Percentiles rank a stretch among this genome's conserved stretches.
phyloP scores from a whole-genome alignment of 2,797 vertebrate species.

The Thalassophryne amazonica region DNA sequence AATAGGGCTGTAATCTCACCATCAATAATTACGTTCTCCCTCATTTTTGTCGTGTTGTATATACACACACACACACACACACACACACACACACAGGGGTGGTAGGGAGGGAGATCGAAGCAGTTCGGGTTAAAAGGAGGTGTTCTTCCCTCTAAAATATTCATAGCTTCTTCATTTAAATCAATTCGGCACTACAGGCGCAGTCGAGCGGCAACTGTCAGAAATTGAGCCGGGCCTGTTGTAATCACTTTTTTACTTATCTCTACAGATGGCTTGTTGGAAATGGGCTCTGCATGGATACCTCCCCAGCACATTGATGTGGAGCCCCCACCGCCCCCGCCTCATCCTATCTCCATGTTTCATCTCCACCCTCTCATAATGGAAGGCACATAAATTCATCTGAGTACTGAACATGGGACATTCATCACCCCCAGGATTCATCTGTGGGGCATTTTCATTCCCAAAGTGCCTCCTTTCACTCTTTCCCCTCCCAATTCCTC shows the following conservation, averaged over 20 bases:
- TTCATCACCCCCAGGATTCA: slow-evolving; percentile 74
- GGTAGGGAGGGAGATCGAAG: slow-evolving; percentile 48
- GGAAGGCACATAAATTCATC: slow-evolving; percentile 75
- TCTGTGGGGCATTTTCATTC: slow-evolving; percentile 74
- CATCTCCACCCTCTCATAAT: slow-evolving; percentile 66
- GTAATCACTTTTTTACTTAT: slow-evolving; percentile 79
- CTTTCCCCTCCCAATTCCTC: slow-evolving; percentile 53
- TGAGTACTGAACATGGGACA: slow-evolving; percentile 69
- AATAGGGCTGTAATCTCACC: slow-evolving; percentile 63
- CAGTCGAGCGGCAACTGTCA: slow-evolving; percentile 73
- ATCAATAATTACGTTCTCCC: slow-evolving; percentile 70
- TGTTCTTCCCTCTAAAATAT: slow-evolving; percentile 71
- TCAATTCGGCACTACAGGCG: slow-evolving; percentile 69
- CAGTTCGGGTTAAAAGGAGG: slow-evolving; percentile 61
- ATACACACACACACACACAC: neutral
- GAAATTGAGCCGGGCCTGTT: slow-evolving; percentile 73
- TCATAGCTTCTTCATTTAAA: slow-evolving; percentile 82
- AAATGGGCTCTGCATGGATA: slow-evolving; percentile 72
- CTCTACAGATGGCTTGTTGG: slow-evolving; percentile 72
- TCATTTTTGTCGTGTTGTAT: slow-evolving; percentile 10
- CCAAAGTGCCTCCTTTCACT: slow-evolving; percentile 64
- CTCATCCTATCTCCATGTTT: slow-evolving; percentile 57
- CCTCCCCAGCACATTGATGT: slow-evolving; percentile 43
- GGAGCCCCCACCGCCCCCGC: neutral
- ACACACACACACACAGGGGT: slow-evolving; percentile 1